Percentiles rank a stretch among this genome's conserved stretches.
phyloP scores from a whole-genome alignment of 2,888 invertebrate species.

The Cecidostiba fungosa region DNA sequence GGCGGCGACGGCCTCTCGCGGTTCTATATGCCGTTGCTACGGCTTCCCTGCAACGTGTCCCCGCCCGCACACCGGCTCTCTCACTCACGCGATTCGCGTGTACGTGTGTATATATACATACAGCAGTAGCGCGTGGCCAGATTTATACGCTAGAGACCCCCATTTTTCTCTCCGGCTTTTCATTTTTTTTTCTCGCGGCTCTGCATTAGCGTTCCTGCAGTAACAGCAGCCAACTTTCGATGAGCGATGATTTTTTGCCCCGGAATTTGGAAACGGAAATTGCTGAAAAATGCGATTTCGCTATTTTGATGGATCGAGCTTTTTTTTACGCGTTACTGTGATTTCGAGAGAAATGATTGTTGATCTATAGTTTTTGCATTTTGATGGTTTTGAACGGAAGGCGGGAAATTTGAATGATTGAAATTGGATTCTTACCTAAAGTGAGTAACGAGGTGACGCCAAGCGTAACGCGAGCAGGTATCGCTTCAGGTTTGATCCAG shows the following conservation, averaged over 20 bases:
- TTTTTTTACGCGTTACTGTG: too few relatives aligned
- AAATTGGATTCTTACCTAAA: constrained; percentile 82
- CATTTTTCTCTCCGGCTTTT: not conserved
- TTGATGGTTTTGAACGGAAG: not conserved
- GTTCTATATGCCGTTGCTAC: constrained; percentile 36
- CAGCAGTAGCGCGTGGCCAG: not conserved
- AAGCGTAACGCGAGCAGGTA: constrained; percentile 93
- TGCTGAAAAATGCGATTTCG: too few relatives aligned
- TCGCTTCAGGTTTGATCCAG: constrained; percentile 97
- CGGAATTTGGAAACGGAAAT: not conserved
- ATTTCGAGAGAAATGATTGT: not conserved
- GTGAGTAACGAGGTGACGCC: constrained; percentile 94
- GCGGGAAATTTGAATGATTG: too few relatives aligned
- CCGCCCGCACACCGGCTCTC: not conserved
- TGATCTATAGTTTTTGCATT: not conserved
- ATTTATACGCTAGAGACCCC: constrained; percentile 18
- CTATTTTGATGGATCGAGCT: too few relatives aligned
- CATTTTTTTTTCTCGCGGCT: not conserved
- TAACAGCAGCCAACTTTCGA: too few relatives aligned
- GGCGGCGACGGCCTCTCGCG: constrained; percentile 23
- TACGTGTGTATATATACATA: not conserved
- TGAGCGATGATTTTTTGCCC: not conserved
- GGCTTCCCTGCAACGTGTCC: constrained; percentile 47
- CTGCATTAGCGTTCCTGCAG: not conserved
- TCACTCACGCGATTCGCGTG: constrained; percentile 49